Evolutionary conservation across 1,140 invertebrate genomes (phyloP).

Genomic region (Oryctes rhinoceros): DNA sequence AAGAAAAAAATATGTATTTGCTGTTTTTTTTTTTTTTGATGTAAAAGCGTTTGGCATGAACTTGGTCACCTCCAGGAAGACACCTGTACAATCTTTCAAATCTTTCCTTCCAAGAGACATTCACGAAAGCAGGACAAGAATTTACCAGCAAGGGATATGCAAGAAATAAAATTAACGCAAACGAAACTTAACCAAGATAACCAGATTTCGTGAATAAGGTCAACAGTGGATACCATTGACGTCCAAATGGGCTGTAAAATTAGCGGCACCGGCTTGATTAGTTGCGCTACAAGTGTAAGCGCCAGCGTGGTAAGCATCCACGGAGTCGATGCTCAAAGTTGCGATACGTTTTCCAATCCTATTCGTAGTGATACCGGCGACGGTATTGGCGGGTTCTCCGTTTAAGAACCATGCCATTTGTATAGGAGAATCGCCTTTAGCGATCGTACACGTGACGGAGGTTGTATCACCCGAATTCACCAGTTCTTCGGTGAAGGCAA

Average conservation of each 20-base stretch:
- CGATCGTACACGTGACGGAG: constrained; percentile 76
- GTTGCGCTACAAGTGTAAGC: constrained; percentile 83
- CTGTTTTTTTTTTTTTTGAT: too few species aligned
- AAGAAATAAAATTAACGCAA: too few species aligned
- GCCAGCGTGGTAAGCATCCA: constrained; percentile 78
- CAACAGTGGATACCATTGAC: constrained; percentile 71
- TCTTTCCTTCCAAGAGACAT: too few species aligned
- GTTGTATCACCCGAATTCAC: constrained; percentile 81
- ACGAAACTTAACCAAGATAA: too few species aligned
- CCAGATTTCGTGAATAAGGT: too few species aligned
- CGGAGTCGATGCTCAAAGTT: constrained; percentile 79
- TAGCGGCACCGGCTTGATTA: constrained; percentile 76
- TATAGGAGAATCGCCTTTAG: constrained; percentile 79
- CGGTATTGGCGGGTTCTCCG: constrained; percentile 67
- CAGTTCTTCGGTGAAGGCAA: constrained; percentile 79
- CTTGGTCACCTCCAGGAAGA: too few species aligned
- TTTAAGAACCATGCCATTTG: constrained; percentile 82
- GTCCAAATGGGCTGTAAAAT: constrained; percentile 73
- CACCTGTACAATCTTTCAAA: too few species aligned
- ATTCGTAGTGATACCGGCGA: constrained; percentile 75
- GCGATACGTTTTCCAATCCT: constrained; percentile 80
- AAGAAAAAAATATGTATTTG: too few species aligned
- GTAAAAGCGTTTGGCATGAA: too few species aligned
- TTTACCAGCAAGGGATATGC: too few species aligned
- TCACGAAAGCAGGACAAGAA: too few species aligned